Evolutionary conservation across 2,797 vertebrate species (phyloP), one percentile per base, ranked within the genome.

Genomic region (Xiphophorus birchmanni): DNA sequence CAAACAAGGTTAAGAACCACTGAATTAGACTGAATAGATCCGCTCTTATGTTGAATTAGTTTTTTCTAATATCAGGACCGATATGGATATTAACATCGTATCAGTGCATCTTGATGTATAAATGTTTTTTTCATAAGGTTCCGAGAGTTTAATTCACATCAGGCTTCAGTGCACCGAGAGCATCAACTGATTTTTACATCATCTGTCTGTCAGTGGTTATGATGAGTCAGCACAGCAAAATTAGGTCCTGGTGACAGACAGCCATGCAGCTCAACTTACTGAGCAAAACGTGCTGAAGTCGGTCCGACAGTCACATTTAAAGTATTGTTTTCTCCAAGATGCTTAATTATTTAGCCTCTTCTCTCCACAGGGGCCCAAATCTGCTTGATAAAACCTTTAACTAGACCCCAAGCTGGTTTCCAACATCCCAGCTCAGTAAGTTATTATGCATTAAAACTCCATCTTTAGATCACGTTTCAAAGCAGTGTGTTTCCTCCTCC

Each of bases 381-480:
- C 72, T 72, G 45, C 79, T 84, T 81, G 47, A 89, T 72, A 82
- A 47, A 56, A 82, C 80, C 63, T 82, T 82, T 35, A 83, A 84
- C 52, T 74, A 83, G 47, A 87, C 86, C 67, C 82, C 80, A 80
- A 85, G 73, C 54, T 73, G 73, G 79, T 84, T 73, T 87, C 77
- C 47, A 74, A 84, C 84, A 88, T 75, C 58, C 81, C 76, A 80
- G 65, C 65, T 76, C 48, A 21, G 74, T 0, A 48, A 86, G 86
- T 86, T 58, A 73, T 86, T 72, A 73, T 40, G 91, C 89, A 88
- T 91, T 88, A 92, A 91, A 92, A 86, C 89, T 80, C 81, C 84
- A 91, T 92, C 90, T 91, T 93, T 91, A 93, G 93, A 92, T 94
- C 90, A 84, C 81, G 88, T 87, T 92, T 90, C 87, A 85, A 83